phyloP scores from a whole-genome alignment of 2,797 vertebrate species.

The Syncerus caffer region DNA sequence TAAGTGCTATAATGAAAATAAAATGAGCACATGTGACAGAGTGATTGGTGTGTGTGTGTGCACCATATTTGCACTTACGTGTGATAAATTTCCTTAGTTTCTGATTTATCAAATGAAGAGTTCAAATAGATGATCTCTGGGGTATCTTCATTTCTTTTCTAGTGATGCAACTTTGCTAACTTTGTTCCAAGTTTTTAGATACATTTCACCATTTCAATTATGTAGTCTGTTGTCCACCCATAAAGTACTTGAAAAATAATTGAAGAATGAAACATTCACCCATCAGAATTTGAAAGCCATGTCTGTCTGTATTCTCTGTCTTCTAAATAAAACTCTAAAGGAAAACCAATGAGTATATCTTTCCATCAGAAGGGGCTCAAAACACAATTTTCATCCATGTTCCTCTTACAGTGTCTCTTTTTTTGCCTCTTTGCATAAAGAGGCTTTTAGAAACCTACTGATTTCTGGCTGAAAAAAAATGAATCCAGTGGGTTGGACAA shows the following conservation, averaged over 20 bases:
- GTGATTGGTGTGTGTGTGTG: neutral
- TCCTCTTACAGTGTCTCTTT: neutral
- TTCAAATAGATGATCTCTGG: neutral
- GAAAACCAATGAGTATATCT: neutral
- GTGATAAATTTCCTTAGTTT: neutral
- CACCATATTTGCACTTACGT: fast-evolving
- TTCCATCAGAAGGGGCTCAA: neutral
- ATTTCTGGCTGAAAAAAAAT: neutral
- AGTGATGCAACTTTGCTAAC: neutral
- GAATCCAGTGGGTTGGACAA: neutral
- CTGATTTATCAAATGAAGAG: neutral
- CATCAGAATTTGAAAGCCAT: neutral
- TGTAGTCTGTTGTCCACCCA: neutral
- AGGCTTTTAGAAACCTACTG: neutral
- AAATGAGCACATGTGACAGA: neutral
- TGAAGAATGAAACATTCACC: neutral
- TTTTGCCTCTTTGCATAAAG: neutral
- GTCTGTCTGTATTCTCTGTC: neutral
- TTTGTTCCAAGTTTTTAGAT: neutral
- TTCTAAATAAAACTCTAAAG: constrained; percentile 13
- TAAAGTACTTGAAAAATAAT: neutral
- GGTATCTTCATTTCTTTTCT: neutral
- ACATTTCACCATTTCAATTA: neutral
- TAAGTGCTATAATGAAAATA: neutral
- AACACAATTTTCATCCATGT: neutral